These are phyloP conservation scores for Myripristis murdjan DNA, from an alignment of 2,797 vertebrate species.

Conservation along the genomic window DNA sequence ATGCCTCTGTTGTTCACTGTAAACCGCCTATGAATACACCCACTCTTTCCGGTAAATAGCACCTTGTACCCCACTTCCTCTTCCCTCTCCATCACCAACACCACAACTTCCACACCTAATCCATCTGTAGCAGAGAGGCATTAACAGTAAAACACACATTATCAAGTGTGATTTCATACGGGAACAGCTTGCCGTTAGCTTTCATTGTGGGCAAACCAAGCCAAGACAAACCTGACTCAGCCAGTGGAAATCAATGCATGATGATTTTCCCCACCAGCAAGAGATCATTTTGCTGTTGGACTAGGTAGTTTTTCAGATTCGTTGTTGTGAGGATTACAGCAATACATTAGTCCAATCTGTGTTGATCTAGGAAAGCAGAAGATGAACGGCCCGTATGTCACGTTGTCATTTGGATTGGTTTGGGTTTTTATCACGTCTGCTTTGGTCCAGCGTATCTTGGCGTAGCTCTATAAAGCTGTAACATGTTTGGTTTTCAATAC, in stretches of 20 bases:
- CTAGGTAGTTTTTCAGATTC: slow-evolving; percentile 49
- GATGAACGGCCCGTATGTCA: slow-evolving; percentile 74
- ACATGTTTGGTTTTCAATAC: slow-evolving; percentile 57
- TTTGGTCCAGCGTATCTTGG: slow-evolving; percentile 66
- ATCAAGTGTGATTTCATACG: slow-evolving; percentile 25
- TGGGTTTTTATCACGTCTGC: slow-evolving; percentile 62
- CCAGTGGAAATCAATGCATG: slow-evolving; percentile 56
- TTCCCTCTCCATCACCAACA: slow-evolving; percentile 4
- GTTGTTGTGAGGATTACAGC: slow-evolving; percentile 67
- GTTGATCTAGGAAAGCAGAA: slow-evolving; percentile 76
- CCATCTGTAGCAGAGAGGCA: slow-evolving; percentile 41
- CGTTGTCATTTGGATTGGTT: slow-evolving; percentile 65
- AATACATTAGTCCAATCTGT: slow-evolving; percentile 75
- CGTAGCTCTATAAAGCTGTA: slow-evolving; percentile 53
- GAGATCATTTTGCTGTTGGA: slow-evolving; percentile 57
- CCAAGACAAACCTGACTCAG: slow-evolving; percentile 59
- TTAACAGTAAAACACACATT: slow-evolving; percentile 42
- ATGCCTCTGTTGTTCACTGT: slow-evolving; percentile 56
- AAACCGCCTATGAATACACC: slow-evolving; percentile 56
- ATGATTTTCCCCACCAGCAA: slow-evolving; percentile 43
- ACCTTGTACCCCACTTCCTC: slow-evolving; percentile 36
- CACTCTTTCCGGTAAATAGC: slow-evolving; percentile 44
- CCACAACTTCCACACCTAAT: slow-evolving; percentile 43
- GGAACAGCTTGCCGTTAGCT: slow-evolving; percentile 49
- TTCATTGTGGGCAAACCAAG: slow-evolving; percentile 36